phyloP scores from a whole-genome alignment of 2,888 invertebrate genomes.

The Spatulosminthurus flaviceps region DNA sequence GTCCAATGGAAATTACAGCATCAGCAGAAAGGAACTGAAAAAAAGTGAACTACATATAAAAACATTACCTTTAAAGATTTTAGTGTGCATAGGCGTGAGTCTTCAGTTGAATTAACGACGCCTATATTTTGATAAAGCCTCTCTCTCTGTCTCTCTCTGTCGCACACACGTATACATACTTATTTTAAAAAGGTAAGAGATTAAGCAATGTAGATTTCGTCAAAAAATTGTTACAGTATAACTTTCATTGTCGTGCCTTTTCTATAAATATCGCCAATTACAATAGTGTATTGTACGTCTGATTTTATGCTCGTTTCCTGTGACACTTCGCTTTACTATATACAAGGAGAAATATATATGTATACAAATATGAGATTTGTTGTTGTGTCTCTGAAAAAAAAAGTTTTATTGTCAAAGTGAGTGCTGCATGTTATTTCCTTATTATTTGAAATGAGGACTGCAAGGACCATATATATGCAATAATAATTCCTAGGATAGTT shows the following conservation, averaged over 20 bases:
- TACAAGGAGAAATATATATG: too few relatives aligned
- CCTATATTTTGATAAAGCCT: background rate
- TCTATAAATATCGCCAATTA: background rate
- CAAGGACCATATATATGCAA: too few relatives aligned
- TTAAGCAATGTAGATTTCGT: background rate
- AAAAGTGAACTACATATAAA: background rate
- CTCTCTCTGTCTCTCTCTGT: too few relatives aligned
- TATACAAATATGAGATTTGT: too few relatives aligned
- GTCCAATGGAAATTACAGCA: background rate
- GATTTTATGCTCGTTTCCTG: conserved; percentile 12
- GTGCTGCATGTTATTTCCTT: too few relatives aligned
- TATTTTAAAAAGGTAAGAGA: background rate
- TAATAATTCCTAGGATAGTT: too few relatives aligned
- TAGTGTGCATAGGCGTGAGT: background rate
- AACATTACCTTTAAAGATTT: background rate
- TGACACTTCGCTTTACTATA: background rate
- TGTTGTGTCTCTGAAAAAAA: too few relatives aligned
- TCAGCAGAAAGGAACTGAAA: background rate
- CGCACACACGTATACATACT: too few relatives aligned
- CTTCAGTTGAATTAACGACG: background rate
- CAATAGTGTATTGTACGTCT: background rate
- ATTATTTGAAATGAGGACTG: too few relatives aligned
- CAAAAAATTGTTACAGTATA: background rate
- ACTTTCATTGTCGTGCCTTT: background rate
- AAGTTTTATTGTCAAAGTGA: too few relatives aligned